Percentiles rank a stretch among this genome's conserved stretches.
Evolutionary conservation across 1,140 invertebrate genomes (phyloP).

Genomic region (Ephestia elutella): DNA sequence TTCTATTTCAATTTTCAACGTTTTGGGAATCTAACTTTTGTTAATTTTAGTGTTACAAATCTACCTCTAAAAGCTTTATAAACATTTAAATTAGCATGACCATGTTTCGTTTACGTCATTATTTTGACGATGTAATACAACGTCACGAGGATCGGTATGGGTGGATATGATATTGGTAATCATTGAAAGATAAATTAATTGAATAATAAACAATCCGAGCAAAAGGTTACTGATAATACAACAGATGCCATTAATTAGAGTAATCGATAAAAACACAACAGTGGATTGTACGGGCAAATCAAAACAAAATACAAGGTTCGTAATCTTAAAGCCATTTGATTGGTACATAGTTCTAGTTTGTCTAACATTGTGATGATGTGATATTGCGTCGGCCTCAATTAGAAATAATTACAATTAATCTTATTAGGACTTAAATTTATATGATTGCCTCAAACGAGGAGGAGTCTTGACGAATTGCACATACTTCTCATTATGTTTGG

Average conservation of each 20-base stretch:
- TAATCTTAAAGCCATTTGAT: neutral
- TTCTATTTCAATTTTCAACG: no score
- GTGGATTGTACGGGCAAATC: neutral
- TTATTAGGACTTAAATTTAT: neutral
- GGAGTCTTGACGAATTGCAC: neutral
- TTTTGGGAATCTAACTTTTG: no score
- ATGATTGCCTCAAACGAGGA: neutral
- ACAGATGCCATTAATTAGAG: slow-evolving; percentile 1
- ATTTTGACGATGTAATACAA: neutral
- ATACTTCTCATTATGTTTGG: neutral
- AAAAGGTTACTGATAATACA: slow-evolving; percentile 41
- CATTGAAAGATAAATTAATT: slow-evolving; percentile 37
- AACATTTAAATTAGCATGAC: neutral
- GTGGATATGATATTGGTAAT: neutral
- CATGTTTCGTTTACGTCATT: neutral
- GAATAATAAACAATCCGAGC: slow-evolving; percentile 38
- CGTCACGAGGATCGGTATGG: neutral
- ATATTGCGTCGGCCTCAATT: neutral
- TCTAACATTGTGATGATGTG: neutral
- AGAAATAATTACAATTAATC: neutral
- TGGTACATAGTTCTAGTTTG: neutral
- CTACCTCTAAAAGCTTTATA: no score
- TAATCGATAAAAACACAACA: slow-evolving; percentile 1
- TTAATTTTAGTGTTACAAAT: no score
- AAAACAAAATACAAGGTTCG: neutral